Conservation (phyloP, 2,888 invertebrate genomes). For the Ectemnius lituratus region DNA sequence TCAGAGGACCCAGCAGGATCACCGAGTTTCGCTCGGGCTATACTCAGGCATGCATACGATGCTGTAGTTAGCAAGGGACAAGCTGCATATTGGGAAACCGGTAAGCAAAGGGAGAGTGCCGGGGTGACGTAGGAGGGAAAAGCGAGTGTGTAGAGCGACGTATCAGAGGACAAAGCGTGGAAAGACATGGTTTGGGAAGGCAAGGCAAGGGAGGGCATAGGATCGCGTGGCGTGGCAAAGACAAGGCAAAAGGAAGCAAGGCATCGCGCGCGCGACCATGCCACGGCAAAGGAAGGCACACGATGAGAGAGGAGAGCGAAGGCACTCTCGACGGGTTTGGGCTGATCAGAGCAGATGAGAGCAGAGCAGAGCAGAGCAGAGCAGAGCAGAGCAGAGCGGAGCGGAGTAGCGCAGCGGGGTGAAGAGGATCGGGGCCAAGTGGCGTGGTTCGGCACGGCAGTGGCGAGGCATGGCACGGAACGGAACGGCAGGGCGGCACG, state of each 20-base stretch:
- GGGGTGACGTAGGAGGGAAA: conserved; percentile 24
- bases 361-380: not conserved
- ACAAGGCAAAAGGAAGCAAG: not conserved
- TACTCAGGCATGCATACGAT: too few species aligned
- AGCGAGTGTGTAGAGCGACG: not conserved
- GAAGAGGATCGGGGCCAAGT: too few species aligned
- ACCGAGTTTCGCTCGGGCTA: too few species aligned
- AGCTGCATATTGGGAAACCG: conserved; percentile 5
- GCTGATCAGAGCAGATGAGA: not conserved
- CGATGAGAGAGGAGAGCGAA: not conserved
- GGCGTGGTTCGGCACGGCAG: not conserved
- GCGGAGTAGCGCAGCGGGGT: too few species aligned
- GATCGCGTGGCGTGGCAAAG: conserved; percentile 16
- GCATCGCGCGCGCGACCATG: conserved; percentile 4
- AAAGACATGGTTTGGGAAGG: conserved; percentile 22
- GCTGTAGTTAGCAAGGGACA: not conserved
- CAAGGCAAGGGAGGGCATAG: conserved; percentile 28
- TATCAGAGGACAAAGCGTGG: not conserved
- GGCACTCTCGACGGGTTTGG: too few species aligned
- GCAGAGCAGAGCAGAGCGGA: not conserved
- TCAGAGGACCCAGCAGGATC: too few species aligned
- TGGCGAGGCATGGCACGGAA: not conserved
- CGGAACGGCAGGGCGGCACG: conserved; percentile 4
- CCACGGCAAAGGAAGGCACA: conserved; percentile 35
- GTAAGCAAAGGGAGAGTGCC: conserved; percentile 41